Evolutionary conservation across 2,113 vertebrate species (phyloP).

Genomic region (Cichladusa arquata): DNA sequence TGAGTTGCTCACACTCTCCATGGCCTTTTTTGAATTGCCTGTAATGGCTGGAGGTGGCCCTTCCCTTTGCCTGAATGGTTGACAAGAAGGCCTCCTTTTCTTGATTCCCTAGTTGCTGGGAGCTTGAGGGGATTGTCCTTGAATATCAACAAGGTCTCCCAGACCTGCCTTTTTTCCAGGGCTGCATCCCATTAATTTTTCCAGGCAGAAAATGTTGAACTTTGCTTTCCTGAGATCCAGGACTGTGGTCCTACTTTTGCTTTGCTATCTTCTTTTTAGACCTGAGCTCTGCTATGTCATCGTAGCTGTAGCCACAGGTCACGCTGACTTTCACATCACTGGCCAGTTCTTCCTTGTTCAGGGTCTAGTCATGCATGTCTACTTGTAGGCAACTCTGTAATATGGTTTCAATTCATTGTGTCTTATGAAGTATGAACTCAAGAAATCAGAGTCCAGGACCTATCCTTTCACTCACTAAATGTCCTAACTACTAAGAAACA

Average conservation of each 20-base stretch:
- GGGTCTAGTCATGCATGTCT: neutral
- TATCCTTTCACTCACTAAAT: neutral
- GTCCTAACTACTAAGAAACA: neutral
- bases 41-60: neutral
- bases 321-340: neutral
- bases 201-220: neutral
- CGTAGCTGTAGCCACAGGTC: neutral
- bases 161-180: neutral
- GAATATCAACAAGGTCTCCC: rapidly evolving
- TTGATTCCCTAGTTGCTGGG: neutral
- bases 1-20: rapidly evolving
- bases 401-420: neutral
- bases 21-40: neutral
- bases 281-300: neutral
- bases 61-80: neutral
- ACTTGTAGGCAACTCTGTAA: neutral
- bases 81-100: neutral
- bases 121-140: rapidly evolving
- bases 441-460: neutral
- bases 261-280: neutral
- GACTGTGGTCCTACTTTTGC: neutral
- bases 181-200: neutral
- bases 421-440: neutral
- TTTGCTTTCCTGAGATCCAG: neutral
- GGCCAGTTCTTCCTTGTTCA: neutral